Evolutionary conservation across 2,113 vertebrate species (phyloP).

Genomic region (Psilopsiagon aymara): DNA sequence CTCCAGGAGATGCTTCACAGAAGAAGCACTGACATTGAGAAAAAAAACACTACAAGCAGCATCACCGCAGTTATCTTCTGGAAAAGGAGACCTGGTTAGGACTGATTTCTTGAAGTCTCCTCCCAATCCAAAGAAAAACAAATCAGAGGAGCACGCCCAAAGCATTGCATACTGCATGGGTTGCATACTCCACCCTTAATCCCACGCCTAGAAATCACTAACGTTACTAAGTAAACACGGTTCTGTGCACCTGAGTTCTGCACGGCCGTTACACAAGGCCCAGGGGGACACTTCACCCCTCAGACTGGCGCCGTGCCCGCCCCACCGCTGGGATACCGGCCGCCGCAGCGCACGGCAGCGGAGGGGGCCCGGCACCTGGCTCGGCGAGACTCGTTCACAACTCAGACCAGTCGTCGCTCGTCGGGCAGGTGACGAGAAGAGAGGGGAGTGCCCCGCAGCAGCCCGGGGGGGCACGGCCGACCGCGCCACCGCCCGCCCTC

Average conservation of each 20-base stretch:
- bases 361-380: accelerated
- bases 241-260: accelerated
- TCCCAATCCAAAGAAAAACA: not conserved
- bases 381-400: not conserved
- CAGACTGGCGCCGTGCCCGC: not conserved
- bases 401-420: not conserved
- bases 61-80: not conserved
- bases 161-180: accelerated
- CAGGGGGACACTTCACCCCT: not conserved
- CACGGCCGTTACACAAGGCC: not conserved
- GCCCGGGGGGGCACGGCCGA: not conserved
- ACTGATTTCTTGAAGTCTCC: not conserved
- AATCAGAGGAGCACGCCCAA: not conserved
- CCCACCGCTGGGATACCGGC: not conserved
- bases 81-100: not conserved
- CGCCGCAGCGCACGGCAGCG: not conserved
- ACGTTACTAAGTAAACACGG: accelerated
- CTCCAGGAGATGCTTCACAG: not conserved
- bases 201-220: no score
- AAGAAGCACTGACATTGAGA: not conserved
- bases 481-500: not conserved
- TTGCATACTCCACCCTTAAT: not conserved
- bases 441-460: not conserved
- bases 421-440: no score
- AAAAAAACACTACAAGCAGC: not conserved